Evolutionary conservation across 2,113 vertebrate species (phyloP), one percentile per base, ranked within the genome.

Genomic region (Hassar affinis): DNA sequence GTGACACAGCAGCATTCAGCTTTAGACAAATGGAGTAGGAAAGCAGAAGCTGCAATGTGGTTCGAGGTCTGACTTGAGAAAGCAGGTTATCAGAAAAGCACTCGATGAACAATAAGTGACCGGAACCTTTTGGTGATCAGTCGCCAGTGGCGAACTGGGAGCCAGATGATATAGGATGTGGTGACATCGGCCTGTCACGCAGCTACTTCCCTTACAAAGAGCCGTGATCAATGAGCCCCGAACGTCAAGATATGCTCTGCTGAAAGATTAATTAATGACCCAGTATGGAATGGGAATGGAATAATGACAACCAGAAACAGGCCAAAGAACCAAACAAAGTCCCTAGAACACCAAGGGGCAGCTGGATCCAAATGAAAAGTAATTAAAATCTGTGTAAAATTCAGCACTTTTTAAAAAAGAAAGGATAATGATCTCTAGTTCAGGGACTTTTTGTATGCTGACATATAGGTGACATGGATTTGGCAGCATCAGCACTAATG

Each of bases 211-310:
- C 47, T 79, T 74, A 86, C 42, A 88, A 85, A 84, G 49, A 80
- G 38, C 25, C 57, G 27, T 87, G 85, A 87, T 88, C 86, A 85
- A 87, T 85, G 88, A 82, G 74, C 85, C 62, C 80, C 64, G 45
- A 76, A 71, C 85, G 85, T 72, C 30, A 64, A 52, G 79, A 69
- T 71, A 88, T 83, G 83, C 72, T 77, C 81, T 69, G 52, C 57
- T 74, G 84, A 84, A 81, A 88, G 83, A 88, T 54, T 59, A 83
- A 83, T 66, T 59, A 83, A 83, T 66, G 72, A 33, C 57, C 81
- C 72, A 78, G 56, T 47, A 69, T 75, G 56, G 77, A 83, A 45
- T 56, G 74, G 15, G 68, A 54, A 42, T 42, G 6, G 38, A 61
- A 74, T 38, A 25, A 51, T 78, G 83, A 85, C 83, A 84, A 81